Evolutionary conservation across 1,140 invertebrate species (phyloP), one percentile per base, ranked within the genome.

Genomic region (Drosophila varians): DNA sequence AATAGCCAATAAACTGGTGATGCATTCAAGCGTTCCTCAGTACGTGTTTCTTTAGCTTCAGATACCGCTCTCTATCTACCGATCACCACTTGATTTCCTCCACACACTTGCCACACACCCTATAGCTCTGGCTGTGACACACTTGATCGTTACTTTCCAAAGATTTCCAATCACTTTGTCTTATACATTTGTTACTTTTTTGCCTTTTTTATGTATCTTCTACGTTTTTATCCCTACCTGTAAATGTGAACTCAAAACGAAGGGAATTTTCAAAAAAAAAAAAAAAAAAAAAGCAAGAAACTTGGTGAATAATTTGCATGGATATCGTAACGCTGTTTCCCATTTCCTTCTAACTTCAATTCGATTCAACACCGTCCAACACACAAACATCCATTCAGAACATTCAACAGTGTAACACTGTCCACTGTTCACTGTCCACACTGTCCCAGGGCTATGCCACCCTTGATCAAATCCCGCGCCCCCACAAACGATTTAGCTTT

Each of bases 231-330:
- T 0, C 12, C 52, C 38, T 66, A 75, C 38, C 60, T 87, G 77
- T 84, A 86, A 71, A 66, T 87, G 82, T 86, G 66, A 86, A 73
- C 53, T 34, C 42, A 52, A 38, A 57, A 60, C 26, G 56, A 74
- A 60, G 62, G 26, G 12, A 53, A 60, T 34, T 53, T 45, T 60
- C 49, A 23, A 38, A 26, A 26, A 4, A 21, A 21, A 21, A 31
- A 54, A 74, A 61, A 23, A 38, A 26, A 7, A 4, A 31, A 54
- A 74, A 61, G 51, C 28, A 80, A 68, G 53, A 76, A 68, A 78
- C 71, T 69, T 79, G 77, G 89, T 82, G 76, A 90, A 87, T 72
- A 90, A 90, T 90, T 90, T 90, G 89, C 89, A 90, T 90, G 89
- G 89, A 89, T 89, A 90, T 89, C 77, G 89, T 90, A 89, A 87